Conservation (phyloP, 2,888 invertebrate genomes). For the Odontocolon sp. region DNA sequence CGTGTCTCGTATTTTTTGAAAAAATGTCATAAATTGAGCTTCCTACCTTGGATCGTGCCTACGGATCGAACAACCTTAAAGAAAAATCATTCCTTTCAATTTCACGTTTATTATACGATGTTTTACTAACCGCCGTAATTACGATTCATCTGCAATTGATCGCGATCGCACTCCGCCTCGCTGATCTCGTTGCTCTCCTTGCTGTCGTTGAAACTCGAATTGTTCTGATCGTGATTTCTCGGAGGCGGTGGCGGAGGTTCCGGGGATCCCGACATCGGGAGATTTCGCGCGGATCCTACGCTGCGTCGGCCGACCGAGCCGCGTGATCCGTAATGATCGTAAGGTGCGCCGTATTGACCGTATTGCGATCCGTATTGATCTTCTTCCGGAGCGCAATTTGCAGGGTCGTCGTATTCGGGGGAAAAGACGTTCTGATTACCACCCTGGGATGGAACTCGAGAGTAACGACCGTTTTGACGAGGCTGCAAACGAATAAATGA, state of each 20-base stretch:
- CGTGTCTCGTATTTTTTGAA: no score
- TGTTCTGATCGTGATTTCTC: constrained; percentile 90
- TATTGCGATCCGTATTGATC: constrained; percentile 96
- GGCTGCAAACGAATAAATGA: no score
- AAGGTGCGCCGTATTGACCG: constrained; percentile 90
- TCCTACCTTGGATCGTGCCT: no score
- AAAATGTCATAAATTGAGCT: no score
- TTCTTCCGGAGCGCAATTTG: constrained; percentile 95
- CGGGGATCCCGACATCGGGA: constrained; percentile 84
- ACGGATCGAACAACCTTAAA: no score
- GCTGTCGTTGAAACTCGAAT: constrained; percentile 93
- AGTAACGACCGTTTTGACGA: constrained; percentile 88
- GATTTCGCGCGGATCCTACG: constrained; percentile 84
- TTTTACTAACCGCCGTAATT: constrained; percentile 90
- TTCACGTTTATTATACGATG: no score
- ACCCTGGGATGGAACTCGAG: constrained; percentile 87
- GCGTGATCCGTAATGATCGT: constrained; percentile 94
- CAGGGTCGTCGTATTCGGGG: constrained; percentile 96
- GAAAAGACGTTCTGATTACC: constrained; percentile 82
- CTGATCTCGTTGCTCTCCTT: constrained; percentile 97
- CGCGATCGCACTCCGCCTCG: constrained; percentile 95
- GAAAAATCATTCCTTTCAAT: no score
- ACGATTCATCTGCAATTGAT: constrained; percentile 87
- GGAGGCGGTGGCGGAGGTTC: constrained; percentile 88
- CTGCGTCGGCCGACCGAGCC: constrained; percentile 88